Evolutionary conservation across 2,797 vertebrate species (phyloP).

Genomic region (Babyrousa celebensis): DNA sequence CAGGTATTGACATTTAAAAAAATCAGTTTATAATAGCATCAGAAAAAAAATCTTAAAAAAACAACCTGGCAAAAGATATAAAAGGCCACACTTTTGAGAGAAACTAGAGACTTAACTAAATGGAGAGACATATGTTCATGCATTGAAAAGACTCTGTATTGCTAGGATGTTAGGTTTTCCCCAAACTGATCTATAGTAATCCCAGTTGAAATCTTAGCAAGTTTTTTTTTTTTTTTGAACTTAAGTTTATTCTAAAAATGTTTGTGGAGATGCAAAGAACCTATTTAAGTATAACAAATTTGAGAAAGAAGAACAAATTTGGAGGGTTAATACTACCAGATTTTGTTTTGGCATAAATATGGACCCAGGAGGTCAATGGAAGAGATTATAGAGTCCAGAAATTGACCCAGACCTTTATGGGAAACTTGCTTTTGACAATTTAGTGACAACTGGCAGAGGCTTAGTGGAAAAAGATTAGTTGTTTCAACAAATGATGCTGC

Average conservation of each 20-base stretch:
- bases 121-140: neutral
- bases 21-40: neutral
- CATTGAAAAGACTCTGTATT: neutral
- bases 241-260: neutral
- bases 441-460: neutral
- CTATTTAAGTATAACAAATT: neutral
- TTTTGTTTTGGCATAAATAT: neutral
- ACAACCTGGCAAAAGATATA: slow-evolving; percentile 14
- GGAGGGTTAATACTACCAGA: neutral
- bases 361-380: neutral
- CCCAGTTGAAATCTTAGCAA: neutral
- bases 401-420: neutral
- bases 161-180: neutral
- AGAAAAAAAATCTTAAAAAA: slow-evolving; percentile 30
- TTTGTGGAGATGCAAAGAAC: neutral
- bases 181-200: neutral
- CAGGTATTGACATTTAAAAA: neutral
- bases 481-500: neutral
- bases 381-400: neutral
- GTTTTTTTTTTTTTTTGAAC: slow-evolving; percentile 10
- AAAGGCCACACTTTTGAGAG: neutral
- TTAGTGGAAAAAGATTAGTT: neutral
- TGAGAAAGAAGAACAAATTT: neutral
- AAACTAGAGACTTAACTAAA: slow-evolving; percentile 20
- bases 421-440: slow-evolving; percentile 24